phyloP scores from a whole-genome alignment of 2,888 invertebrate genomes.

The Apoda limacodes region DNA sequence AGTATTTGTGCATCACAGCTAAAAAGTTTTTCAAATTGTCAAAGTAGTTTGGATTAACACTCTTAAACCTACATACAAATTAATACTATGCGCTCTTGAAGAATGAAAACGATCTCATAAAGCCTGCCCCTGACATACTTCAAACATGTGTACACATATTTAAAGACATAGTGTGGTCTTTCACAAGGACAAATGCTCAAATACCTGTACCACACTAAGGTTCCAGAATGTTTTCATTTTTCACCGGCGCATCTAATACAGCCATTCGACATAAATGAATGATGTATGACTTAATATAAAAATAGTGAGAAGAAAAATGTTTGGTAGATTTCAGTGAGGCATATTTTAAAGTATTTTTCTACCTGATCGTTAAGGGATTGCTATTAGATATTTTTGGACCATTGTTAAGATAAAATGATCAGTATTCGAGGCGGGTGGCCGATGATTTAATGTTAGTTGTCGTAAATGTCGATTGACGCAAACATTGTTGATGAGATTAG shows the following conservation, averaged over 20 bases:
- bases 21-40: conserved; percentile 51
- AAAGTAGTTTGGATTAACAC: conserved; percentile 60
- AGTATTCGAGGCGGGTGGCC: conserved; percentile 50
- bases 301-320: too few relatives aligned
- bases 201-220: conserved; percentile 29
- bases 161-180: too few relatives aligned
- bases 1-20: too few relatives aligned
- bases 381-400: conserved; percentile 70
- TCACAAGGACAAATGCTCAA: too few relatives aligned
- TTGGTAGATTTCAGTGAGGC: conserved; percentile 56
- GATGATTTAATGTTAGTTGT: conserved; percentile 53
- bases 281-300: too few relatives aligned
- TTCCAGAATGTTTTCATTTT: conserved; percentile 33
- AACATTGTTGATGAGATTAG: conserved; percentile 42
- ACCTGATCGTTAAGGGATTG: conserved; percentile 63
- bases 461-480: conserved; percentile 42
- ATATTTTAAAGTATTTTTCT: conserved; percentile 64
- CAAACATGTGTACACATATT: too few relatives aligned
- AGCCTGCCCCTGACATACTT: too few relatives aligned
- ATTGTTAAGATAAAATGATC: conserved; percentile 63
- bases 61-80: conserved; percentile 63
- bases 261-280: too few relatives aligned
- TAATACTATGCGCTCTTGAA: too few relatives aligned
- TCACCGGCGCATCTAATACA: too few relatives aligned
- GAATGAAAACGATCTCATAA: too few relatives aligned